These are phyloP conservation scores for Mionectes macconnelli DNA, from an alignment of 2,113 vertebrate species.

Conservation along the genomic window DNA sequence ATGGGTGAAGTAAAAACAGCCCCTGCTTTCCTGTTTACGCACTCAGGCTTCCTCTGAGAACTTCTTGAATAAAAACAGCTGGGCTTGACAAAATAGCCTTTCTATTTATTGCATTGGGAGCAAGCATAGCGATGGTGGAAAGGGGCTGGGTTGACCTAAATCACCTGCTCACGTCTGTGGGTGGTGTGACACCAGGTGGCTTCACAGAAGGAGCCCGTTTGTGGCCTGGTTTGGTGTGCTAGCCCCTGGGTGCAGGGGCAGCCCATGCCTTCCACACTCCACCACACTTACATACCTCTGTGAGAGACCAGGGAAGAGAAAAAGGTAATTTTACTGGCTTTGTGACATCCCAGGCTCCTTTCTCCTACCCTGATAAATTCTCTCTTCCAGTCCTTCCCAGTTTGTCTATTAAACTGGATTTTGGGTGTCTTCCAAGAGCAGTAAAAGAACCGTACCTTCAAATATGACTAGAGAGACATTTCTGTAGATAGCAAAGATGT, in stretches of 20 bases:
- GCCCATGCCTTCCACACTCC: neutral
- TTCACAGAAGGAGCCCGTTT: neutral
- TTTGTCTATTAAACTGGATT: neutral
- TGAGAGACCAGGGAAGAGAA: neutral
- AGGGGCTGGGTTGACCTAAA: neutral
- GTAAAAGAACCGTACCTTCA: neutral
- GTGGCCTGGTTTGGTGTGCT: neutral
- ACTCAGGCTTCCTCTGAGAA: conserved; percentile 43
- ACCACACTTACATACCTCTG: fast-evolving
- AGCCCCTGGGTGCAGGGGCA: neutral
- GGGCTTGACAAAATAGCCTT: conserved; percentile 60
- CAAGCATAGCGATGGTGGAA: neutral
- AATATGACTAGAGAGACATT: neutral
- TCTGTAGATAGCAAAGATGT: neutral
- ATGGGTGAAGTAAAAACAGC: conserved; percentile 67
- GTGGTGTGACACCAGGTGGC: neutral
- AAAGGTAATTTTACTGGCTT: neutral
- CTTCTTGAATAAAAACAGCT: conserved; percentile 57
- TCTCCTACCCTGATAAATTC: neutral
- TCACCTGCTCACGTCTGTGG: fast-evolving
- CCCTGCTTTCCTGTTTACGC: conserved; percentile 68
- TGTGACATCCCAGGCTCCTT: neutral
- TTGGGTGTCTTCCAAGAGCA: neutral
- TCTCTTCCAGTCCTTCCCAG: neutral
- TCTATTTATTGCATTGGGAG: conserved; percentile 54